Evolutionary conservation across 2,888 invertebrate genomes (phyloP).

Genomic region (Pimpla rufipes): DNA sequence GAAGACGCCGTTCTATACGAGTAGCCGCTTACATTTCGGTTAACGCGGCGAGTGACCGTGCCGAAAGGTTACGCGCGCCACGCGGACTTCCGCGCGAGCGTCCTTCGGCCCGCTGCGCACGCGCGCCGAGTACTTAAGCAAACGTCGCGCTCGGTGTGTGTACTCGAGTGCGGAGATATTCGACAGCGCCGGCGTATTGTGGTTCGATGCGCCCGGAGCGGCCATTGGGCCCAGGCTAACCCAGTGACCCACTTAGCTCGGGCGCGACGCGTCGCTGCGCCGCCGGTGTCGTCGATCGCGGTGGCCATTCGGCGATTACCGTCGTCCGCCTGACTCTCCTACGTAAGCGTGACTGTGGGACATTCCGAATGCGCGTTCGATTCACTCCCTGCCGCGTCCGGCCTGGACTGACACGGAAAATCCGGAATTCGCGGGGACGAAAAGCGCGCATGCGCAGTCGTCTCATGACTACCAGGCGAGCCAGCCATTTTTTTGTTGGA

Average conservation of each 20-base stretch:
- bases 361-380: too few relatives aligned
- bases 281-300: not conserved
- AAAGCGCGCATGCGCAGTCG: too few relatives aligned
- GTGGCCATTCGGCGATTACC: too few relatives aligned
- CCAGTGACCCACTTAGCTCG: conserved; percentile 77
- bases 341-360: too few relatives aligned
- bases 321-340: too few relatives aligned
- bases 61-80: not conserved
- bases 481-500: too few relatives aligned
- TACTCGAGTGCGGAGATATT: not conserved
- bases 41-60: not conserved
- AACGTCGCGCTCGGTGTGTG: not conserved
- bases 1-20: not conserved
- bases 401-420: too few relatives aligned
- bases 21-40: not conserved
- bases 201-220: conserved; percentile 69
- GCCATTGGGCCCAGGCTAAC: conserved; percentile 76
- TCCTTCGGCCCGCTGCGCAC: conserved; percentile 17
- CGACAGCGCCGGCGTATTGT: not conserved
- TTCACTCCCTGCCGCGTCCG: too few relatives aligned
- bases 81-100: conserved; percentile 31
- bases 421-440: too few relatives aligned
- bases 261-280: not conserved
- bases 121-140: not conserved
- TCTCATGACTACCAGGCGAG: too few relatives aligned